Percentiles rank a stretch among this genome's conserved stretches.
phyloP scores from a whole-genome alignment of 2,113 vertebrate genomes.

The Dicrurus megarhynchus region DNA sequence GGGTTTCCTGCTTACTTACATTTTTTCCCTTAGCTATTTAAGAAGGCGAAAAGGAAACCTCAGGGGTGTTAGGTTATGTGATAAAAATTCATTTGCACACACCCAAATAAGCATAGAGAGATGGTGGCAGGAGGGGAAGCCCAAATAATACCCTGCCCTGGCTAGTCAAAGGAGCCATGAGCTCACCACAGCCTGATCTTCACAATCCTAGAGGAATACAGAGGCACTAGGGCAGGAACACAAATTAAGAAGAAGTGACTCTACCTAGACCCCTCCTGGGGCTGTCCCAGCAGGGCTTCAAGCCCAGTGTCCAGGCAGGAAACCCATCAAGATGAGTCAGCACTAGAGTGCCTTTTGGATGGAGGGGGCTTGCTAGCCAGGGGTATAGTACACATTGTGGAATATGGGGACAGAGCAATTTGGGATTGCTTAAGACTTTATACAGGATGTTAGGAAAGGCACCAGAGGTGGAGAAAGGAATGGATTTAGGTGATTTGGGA shows the following conservation, averaged over 20 bases:
- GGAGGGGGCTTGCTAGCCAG: background rate
- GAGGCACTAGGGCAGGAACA: background rate
- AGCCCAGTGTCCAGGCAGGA: background rate
- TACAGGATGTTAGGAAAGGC: background rate
- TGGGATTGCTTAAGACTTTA: background rate
- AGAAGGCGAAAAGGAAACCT: background rate
- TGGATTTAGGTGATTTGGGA: background rate
- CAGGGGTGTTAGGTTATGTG: background rate
- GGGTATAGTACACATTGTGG: background rate
- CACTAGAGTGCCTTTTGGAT: background rate
- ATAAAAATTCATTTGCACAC: background rate
- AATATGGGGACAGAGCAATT: background rate
- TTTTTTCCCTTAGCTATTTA: background rate
- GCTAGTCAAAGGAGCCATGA: background rate
- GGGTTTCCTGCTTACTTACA: background rate
- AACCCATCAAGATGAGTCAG: background rate
- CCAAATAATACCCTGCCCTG: background rate
- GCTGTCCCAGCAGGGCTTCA: background rate
- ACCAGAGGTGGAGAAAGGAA: background rate
- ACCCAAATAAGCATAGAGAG: background rate
- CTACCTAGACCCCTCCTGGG: background rate
- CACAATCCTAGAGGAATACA: background rate
- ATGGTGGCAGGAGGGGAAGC: background rate
- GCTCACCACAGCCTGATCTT: background rate
- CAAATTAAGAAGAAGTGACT: background rate